A percentile compares a stretch with the other conserved stretches of the same genome.
These are phyloP conservation scores for Eulimnadia texana DNA, from an alignment of 1,140 invertebrate genomes.

Conservation along the genomic window DNA sequence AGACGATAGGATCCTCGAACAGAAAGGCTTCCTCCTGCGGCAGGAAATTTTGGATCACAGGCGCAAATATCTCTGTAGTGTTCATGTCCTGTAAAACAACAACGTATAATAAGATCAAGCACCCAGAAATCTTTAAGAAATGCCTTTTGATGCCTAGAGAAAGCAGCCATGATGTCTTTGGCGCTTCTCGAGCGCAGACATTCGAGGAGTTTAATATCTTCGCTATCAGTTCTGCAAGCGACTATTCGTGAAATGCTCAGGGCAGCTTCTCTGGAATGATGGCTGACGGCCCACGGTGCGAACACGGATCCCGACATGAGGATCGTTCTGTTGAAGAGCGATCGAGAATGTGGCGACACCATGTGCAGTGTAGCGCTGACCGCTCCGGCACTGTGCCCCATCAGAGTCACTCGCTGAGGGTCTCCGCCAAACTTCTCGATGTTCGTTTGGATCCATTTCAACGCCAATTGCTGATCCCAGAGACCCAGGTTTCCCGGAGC, in stretches of 20 bases:
- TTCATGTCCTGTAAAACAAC: conserved; percentile 33
- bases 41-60: conserved; percentile 40
- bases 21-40: conserved; percentile 35
- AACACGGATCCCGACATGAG: conserved; percentile 14
- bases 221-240: conserved; percentile 30
- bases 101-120: background rate
- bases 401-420: conserved; percentile 45
- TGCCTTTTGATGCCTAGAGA: conserved; percentile 40
- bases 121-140: too few relatives aligned
- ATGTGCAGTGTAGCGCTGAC: conserved; percentile 42
- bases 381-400: conserved; percentile 50
- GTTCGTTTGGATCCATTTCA: conserved; percentile 57
- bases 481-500: conserved; percentile 51
- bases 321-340: conserved; percentile 25
- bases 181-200: conserved; percentile 46
- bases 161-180: conserved; percentile 38
- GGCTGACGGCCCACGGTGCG: conserved; percentile 11
- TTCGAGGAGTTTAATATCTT: conserved; percentile 30
- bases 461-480: conserved; percentile 50
- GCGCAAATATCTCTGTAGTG: conserved; percentile 37
- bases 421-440: conserved; percentile 56
- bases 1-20: conserved; percentile 31
- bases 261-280: conserved; percentile 9
- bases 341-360: conserved; percentile 40
- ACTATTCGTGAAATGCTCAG: conserved; percentile 30